A percentile compares a stretch with the other conserved stretches of the same genome.
Evolutionary conservation across 2,797 vertebrate genomes (phyloP).

Genomic region (Peromyscus aztecus): DNA sequence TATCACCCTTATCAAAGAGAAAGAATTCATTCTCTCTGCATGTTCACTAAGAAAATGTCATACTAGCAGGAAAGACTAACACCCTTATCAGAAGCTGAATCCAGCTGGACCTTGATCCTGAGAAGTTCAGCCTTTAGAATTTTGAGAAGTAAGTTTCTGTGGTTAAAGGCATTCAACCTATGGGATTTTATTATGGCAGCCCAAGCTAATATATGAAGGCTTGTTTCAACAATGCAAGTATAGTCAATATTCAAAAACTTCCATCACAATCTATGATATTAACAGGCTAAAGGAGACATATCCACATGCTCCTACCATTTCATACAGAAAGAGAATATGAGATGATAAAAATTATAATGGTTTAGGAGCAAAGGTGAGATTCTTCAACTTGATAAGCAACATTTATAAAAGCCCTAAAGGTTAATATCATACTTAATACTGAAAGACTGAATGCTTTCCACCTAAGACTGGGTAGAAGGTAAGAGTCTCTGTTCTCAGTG

Average conservation of each 20-base stretch:
- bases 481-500: not conserved
- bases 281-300: not conserved
- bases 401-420: not conserved
- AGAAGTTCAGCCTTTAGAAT: not conserved
- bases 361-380: not conserved
- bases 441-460: not conserved
- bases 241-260: not conserved
- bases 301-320: not conserved
- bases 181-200: not conserved
- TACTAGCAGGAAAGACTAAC: not conserved
- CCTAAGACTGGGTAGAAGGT: not conserved
- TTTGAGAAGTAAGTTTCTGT: conserved; percentile 2
- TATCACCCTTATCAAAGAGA: not conserved
- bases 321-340: conserved; percentile 4
- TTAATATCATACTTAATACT: not conserved
- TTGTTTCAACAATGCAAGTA: not conserved
- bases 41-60: not conserved
- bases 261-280: not conserved
- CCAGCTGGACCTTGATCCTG: not conserved
- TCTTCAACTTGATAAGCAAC: conserved; percentile 20
- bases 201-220: not conserved
- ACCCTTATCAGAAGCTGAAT: not conserved
- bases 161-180: not conserved
- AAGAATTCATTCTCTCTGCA: not conserved
- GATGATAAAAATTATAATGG: not conserved